These are phyloP conservation scores for Pocillopora verrucosa DNA, from an alignment of 64 coral and sea anemone species.

Conservation along the genomic window DNA sequence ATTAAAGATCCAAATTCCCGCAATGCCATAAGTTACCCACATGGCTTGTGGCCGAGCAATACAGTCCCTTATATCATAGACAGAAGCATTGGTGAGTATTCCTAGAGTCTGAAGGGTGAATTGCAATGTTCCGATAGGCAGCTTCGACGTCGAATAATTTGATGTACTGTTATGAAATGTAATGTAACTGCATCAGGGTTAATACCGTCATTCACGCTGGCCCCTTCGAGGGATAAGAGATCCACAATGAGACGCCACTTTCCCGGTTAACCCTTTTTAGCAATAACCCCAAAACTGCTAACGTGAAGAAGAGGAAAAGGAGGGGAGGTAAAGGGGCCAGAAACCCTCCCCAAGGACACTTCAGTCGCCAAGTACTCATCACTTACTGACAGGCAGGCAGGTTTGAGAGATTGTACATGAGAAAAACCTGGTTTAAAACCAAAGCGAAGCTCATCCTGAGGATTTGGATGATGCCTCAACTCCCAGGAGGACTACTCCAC, in stretches of 20 bases:
- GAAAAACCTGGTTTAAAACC: neutral
- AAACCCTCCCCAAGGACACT: neutral
- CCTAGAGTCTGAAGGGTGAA: too few relatives aligned
- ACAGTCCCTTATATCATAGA: slow-evolving; percentile 48
- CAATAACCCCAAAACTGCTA: slow-evolving; percentile 6
- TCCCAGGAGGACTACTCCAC: neutral
- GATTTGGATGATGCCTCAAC: neutral
- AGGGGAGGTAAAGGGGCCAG: neutral
- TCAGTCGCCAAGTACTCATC: neutral
- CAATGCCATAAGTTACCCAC: neutral
- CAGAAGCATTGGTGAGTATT: slow-evolving; percentile 22
- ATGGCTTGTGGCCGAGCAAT: slow-evolving; percentile 26
- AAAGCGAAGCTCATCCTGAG: neutral
- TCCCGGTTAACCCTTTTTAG: neutral
- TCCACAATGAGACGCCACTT: neutral
- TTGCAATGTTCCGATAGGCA: neutral
- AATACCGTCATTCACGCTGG: too few relatives aligned
- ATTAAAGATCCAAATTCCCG: slow-evolving; percentile 19
- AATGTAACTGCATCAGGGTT: too few relatives aligned
- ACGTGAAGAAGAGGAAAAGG: neutral
- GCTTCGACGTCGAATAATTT: neutral
- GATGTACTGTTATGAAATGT: too few relatives aligned
- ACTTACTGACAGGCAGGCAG: neutral
- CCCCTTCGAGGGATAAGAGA: neutral
- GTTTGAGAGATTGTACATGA: neutral